Evolutionary conservation across 2,113 vertebrate genomes (phyloP).

Genomic region (Thunnus maccoyii): DNA sequence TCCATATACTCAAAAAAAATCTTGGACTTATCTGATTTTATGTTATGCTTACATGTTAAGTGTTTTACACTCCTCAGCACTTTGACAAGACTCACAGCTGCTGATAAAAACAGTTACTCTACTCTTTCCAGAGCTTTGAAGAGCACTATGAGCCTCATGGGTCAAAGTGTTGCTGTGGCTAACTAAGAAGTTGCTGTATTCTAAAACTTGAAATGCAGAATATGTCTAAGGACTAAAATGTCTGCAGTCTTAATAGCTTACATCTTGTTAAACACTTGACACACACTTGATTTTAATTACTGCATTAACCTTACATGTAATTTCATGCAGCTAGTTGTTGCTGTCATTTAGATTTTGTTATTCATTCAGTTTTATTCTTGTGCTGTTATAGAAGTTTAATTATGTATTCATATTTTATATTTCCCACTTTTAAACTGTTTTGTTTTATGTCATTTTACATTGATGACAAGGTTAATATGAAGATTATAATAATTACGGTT

Average conservation of each 20-base stretch:
- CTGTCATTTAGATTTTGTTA: slow-evolving; percentile 25
- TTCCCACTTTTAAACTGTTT: not conserved
- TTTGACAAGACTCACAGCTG: not conserved
- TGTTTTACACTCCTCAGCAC: slow-evolving; percentile 14
- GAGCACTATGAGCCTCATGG: not conserved
- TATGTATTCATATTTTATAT: not conserved
- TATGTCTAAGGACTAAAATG: slow-evolving; percentile 14
- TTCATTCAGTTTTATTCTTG: not conserved
- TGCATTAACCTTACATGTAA: slow-evolving; percentile 44
- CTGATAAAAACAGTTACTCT: slow-evolving; percentile 10
- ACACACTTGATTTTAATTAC: slow-evolving; percentile 39
- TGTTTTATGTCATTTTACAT: not conserved
- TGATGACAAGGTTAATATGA: too few relatives aligned
- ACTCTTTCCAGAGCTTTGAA: not conserved
- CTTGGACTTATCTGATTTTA: not conserved
- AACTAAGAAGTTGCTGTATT: not conserved
- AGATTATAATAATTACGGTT: too few relatives aligned
- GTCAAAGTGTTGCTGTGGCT: slow-evolving; percentile 14
- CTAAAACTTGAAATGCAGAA: slow-evolving; percentile 6
- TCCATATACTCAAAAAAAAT: not conserved
- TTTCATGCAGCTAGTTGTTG: not conserved
- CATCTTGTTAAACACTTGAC: slow-evolving; percentile 7
- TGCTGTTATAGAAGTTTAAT: not conserved
- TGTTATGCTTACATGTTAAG: not conserved
- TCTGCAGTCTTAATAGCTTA: slow-evolving; percentile 21